These are phyloP conservation scores for Lethocerus indicus DNA, from an alignment of 1,140 invertebrate species.

Conservation along the genomic window DNA sequence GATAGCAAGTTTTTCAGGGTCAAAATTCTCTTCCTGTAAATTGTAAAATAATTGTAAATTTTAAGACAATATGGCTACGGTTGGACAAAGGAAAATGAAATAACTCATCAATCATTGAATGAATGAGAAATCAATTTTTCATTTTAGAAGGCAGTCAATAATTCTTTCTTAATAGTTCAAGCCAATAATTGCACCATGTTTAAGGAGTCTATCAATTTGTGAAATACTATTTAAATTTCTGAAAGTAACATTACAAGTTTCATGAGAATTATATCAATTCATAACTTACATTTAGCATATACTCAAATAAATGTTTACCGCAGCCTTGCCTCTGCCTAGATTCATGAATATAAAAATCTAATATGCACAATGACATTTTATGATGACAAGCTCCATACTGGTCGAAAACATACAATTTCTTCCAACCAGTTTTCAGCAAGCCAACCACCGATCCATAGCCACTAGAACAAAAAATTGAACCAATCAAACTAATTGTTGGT, in stretches of 20 bases:
- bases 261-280: too few relatives aligned
- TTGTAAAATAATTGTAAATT: background rate
- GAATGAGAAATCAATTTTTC: background rate
- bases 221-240: too few relatives aligned
- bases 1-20: slow-evolving; percentile 60
- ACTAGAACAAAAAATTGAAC: too few relatives aligned
- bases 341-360: slow-evolving; percentile 79
- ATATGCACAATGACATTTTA: slow-evolving; percentile 53
- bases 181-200: background rate
- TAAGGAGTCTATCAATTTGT: too few relatives aligned
- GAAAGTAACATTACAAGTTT: too few relatives aligned
- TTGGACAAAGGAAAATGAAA: background rate
- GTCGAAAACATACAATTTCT: slow-evolving; percentile 72
- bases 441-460: slow-evolving; percentile 38
- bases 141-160: background rate
- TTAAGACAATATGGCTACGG: background rate
- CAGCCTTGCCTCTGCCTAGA: slow-evolving; percentile 57
- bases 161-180: background rate
- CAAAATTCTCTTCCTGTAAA: slow-evolving; percentile 47
- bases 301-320: slow-evolving; percentile 58
- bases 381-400: slow-evolving; percentile 46
- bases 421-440: slow-evolving; percentile 66
- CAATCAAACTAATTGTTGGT: too few relatives aligned
- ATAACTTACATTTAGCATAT: slow-evolving; percentile 48
- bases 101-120: background rate